phyloP scores from a whole-genome alignment of 2,113 vertebrate genomes.

The Nematolebias whitei region DNA sequence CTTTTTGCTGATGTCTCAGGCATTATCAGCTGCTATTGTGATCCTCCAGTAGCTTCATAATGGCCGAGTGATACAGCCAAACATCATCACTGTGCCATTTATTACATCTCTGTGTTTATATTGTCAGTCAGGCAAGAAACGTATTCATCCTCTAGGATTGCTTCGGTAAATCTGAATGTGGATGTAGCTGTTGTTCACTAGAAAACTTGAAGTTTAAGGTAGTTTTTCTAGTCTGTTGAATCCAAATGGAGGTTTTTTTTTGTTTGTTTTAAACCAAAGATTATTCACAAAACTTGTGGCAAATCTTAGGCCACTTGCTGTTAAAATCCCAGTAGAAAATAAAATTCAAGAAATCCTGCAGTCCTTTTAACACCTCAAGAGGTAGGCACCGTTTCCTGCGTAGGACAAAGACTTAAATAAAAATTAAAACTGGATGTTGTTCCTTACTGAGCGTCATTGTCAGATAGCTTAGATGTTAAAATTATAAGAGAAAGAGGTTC shows the following conservation, averaged over 20 bases:
- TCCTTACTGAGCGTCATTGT: constrained; percentile 8
- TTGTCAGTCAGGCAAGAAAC: not conserved
- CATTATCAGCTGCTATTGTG: constrained; percentile 3
- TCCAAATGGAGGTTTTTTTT: too few species aligned
- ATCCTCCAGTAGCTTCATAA: not conserved
- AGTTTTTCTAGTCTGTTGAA: too few species aligned
- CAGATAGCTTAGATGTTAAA: constrained; percentile 8
- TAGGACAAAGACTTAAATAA: not conserved
- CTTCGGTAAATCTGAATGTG: too few species aligned
- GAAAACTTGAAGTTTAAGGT: too few species aligned
- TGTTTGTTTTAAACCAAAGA: too few species aligned
- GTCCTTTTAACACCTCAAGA: not conserved
- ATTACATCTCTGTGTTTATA: not conserved
- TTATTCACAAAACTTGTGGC: too few species aligned
- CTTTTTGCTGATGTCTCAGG: not conserved
- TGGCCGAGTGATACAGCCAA: not conserved
- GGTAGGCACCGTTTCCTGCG: not conserved
- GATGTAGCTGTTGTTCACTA: too few species aligned
- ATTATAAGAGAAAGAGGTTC: constrained; percentile 22
- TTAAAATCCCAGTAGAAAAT: too few species aligned
- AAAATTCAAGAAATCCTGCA: too few species aligned
- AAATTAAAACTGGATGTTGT: not conserved
- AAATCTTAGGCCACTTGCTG: too few species aligned
- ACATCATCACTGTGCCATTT: not conserved
- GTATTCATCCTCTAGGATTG: not conserved